Conservation (phyloP, 2,888 invertebrate species). For the Pimpla rufipes region DNA sequence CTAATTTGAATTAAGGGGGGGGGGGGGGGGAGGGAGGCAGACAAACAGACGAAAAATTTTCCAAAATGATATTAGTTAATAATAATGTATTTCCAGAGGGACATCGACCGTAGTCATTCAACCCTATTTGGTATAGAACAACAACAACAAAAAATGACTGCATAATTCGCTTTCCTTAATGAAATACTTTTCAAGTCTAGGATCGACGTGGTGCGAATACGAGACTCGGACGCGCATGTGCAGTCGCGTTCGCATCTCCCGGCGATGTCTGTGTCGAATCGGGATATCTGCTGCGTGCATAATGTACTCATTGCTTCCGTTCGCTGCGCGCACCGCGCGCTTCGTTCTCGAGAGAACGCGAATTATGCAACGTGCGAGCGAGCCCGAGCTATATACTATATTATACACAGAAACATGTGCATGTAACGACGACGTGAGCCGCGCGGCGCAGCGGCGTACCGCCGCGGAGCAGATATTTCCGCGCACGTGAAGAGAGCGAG, state of each 20-base stretch:
- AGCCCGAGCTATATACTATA: conserved; percentile 47
- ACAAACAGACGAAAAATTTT: too few relatives aligned
- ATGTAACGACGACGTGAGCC: conserved; percentile 33
- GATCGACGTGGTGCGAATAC: not conserved
- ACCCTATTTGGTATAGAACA: too few relatives aligned
- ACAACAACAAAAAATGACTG: too few relatives aligned
- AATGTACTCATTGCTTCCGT: conserved; percentile 62
- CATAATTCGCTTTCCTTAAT: too few relatives aligned
- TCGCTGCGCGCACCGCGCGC: conserved; percentile 39
- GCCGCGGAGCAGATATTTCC: conserved; percentile 51
- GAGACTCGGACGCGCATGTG: not conserved
- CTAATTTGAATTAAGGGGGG: too few relatives aligned
- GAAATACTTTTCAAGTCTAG: not conserved
- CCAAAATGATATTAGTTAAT: too few relatives aligned
- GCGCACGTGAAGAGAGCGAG: conserved; percentile 33
- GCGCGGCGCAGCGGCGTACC: conserved; percentile 34
- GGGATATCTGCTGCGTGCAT: conserved; percentile 52
- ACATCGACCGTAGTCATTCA: too few relatives aligned
- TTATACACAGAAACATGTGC: conserved; percentile 38
- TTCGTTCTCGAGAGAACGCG: conserved; percentile 46
- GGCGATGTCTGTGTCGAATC: conserved; percentile 38
- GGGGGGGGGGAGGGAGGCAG: too few relatives aligned
- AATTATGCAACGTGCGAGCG: conserved; percentile 59
- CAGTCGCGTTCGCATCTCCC: conserved; percentile 39
- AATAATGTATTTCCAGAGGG: too few relatives aligned